phyloP scores from a whole-genome alignment of 2,113 vertebrate species.

The Beaufortia kweichowensis region DNA sequence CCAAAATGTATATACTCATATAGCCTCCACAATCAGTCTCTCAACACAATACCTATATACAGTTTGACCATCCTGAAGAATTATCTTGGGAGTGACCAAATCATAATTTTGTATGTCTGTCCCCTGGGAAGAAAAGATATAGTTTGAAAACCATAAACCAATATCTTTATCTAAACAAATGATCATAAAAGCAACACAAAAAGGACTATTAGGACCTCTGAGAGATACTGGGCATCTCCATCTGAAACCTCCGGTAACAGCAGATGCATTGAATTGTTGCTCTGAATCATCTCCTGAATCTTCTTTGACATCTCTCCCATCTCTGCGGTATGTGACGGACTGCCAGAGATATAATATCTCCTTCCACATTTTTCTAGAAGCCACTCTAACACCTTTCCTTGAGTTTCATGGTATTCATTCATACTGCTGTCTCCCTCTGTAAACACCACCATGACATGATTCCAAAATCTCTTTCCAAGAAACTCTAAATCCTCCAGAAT shows the following conservation, averaged over 20 bases:
- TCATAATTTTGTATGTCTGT: not conserved
- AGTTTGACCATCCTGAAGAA: not conserved
- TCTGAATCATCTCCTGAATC: not conserved
- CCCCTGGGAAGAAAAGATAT: constrained; percentile 4
- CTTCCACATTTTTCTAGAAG: constrained; percentile 16
- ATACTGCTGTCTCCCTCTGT: not conserved
- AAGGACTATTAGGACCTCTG: not conserved
- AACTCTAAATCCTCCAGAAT: constrained; percentile 6
- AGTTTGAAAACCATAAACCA: no score
- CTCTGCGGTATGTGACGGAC: not conserved
- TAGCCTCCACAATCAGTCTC: not conserved
- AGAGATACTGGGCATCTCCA: not conserved
- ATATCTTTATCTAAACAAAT: no score
- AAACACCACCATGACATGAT: constrained; percentile 10
- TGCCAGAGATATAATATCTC: constrained; percentile 6
- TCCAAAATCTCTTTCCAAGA: constrained; percentile 31
- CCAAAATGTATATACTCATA: not conserved
- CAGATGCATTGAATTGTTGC: constrained; percentile 22
- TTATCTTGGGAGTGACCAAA: not conserved
- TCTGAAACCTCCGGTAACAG: constrained; percentile 1
- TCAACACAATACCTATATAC: constrained; percentile 6
- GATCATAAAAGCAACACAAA: no score
- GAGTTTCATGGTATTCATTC: not conserved
- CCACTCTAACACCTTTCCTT: not conserved
- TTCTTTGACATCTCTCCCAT: not conserved